Evolutionary conservation across 2,113 vertebrate species (phyloP), one percentile per base, ranked within the genome.

Genomic region (Paedocypris sp.): DNA sequence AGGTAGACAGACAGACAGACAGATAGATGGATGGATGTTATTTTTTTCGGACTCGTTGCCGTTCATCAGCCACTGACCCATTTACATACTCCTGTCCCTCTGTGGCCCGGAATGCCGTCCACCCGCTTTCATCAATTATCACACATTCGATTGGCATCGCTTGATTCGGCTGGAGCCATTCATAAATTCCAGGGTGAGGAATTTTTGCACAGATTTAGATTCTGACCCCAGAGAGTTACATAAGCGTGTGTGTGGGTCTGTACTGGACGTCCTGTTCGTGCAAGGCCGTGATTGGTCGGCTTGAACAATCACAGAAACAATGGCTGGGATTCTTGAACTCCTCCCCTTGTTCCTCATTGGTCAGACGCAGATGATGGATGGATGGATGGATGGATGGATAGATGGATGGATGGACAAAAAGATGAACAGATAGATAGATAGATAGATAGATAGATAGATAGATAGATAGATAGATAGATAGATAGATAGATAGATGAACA

Each of bases 241-340:
- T 57, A 64, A 56, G 11, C 3, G 7, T 48, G 41, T 64, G 41
- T 47, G 31, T 52, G 48, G 38, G 38, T 13, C 32, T 51, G 28
- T 50, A 59, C 54, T 42, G 57, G 47, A 61, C 22, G 29, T 67
- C 43, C 46, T 42, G 33, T 62, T 47, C 60, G 18, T 26, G 33
- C 52, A 52, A 59, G 13, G 36, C 53, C 63, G 54, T 45, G 50
- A 66, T 49, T 47, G 48, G 58, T 53, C 48, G n/a, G n/a, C n/a
- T n/a, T n/a, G n/a, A n/a, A n/a, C n/a, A n/a, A n/a, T n/a, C n/a
- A n/a, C n/a, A n/a, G n/a, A n/a, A n/a, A n/a, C n/a, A n/a, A n/a
- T n/a, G n/a, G n/a, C n/a, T n/a, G n/a, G n/a, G n/a, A n/a, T n/a
- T n/a, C n/a, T n/a, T n/a, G n/a, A n/a, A n/a, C n/a, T n/a, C n/a